Evolutionary conservation across 1,140 invertebrate species (phyloP), one percentile per base, ranked within the genome.

Genomic region (Cepaea nemoralis): DNA sequence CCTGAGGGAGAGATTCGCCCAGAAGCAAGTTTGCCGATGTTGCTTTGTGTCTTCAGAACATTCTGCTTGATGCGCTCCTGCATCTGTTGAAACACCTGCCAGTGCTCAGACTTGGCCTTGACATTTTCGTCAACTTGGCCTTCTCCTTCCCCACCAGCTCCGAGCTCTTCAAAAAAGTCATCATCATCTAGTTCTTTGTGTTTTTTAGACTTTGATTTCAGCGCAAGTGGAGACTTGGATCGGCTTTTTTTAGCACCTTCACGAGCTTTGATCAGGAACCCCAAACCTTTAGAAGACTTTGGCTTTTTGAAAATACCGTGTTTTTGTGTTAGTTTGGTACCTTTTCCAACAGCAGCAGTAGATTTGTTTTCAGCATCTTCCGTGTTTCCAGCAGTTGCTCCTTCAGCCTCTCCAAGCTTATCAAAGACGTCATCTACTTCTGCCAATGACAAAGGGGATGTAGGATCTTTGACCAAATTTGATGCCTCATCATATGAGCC

Each of bases 61-160:
- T 90, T 90, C 50, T 88, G 85, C 80, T 92, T 89, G 70, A 91
- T 91, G 82, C 89, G 88, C 69, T 90, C 90, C 77, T 91, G 90
- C 86, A 92, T 90, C 84, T 91, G 88, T 77, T 90, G 87, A 84
- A 92, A 92, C 74, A 88, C 90, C 83, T 91, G 88, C 91, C 91
- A 92, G 86, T 92, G 91, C 85, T 92, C 92, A 12, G 90, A 90
- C 77, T 90, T 89, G 70, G 87, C 77, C 48, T 87, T 86, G 66
- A 84, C 70, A 69, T 86, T 86, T 55, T 90, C 88, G 81, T 84
- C 85, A 27, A 87, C 79, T 35, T 50, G 31, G 16, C 59, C 37
- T 39, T 63, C 75, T 27, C 19, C 69, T 5, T 10, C 8, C 5
- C 22, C 48, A 39, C 2, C 22, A 22, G 10, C 59, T 6, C 67